A percentile compares a stretch with the other conserved stretches of the same genome.
Conservation (phyloP, 1,140 invertebrate genomes). For the Macrostomum lignano region DNA sequence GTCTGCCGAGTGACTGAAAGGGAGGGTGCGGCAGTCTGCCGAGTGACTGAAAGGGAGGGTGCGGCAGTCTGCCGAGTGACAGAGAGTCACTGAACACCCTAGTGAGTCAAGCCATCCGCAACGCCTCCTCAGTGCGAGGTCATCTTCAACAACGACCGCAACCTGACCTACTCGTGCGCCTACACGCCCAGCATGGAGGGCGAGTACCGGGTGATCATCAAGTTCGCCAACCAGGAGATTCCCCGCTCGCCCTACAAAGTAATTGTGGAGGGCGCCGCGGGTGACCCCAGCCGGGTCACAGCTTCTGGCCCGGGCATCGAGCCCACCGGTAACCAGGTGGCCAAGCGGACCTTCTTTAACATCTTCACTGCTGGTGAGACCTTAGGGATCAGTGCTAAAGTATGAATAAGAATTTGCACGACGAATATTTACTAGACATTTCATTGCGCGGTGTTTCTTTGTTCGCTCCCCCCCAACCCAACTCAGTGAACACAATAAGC, state of each 20-base stretch:
- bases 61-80: too few species aligned
- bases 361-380: conserved; percentile 44
- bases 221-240: conserved; percentile 44
- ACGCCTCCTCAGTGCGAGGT: conserved; percentile 35
- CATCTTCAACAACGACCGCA: conserved; percentile 49
- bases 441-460: too few species aligned
- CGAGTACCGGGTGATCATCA: conserved; percentile 31
- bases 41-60: too few species aligned
- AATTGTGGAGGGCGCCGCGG: conserved; percentile 38
- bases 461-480: too few species aligned
- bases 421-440: too few species aligned
- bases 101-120: background rate
- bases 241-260: conserved; percentile 11
- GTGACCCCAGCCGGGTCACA: conserved; percentile 52
- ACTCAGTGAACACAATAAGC: too few species aligned
- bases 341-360: conserved; percentile 52
- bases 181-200: conserved; percentile 31
- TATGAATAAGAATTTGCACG: too few species aligned
- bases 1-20: too few species aligned
- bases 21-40: too few species aligned
- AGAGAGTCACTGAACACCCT: too few species aligned
- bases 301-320: conserved; percentile 54
- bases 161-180: conserved; percentile 43
- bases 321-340: conserved; percentile 42
- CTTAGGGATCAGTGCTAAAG: conserved; percentile 4